Evolutionary conservation across 2,113 vertebrate genomes (phyloP).

Genomic region (Lynx canadensis): DNA sequence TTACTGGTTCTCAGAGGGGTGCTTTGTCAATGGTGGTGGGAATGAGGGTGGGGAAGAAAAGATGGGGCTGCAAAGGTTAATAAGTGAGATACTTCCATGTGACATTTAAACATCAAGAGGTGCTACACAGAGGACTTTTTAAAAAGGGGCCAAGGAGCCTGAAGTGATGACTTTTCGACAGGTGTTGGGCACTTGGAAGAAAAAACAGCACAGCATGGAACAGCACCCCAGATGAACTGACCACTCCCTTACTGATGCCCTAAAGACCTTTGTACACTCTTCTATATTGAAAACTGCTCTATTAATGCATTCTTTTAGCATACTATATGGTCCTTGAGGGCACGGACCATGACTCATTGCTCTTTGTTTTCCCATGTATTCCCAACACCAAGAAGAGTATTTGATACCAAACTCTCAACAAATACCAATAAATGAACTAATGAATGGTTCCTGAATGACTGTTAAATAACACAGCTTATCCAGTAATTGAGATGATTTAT

Average conservation of each 20-base stretch:
- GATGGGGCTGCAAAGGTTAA: background rate
- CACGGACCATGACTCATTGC: background rate
- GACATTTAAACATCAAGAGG: background rate
- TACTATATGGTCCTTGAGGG: background rate
- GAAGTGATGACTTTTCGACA: background rate
- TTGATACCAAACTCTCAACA: slow-evolving; percentile 1
- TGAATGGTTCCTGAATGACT: background rate
- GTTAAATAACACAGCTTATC: background rate
- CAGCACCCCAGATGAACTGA: background rate
- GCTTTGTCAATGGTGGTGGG: background rate
- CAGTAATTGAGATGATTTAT: background rate
- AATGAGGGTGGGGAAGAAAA: background rate
- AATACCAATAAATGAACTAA: slow-evolving; percentile 32
- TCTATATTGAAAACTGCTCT: background rate
- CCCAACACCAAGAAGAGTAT: slow-evolving; percentile 14
- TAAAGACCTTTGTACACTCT: background rate
- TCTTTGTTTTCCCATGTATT: slow-evolving; percentile 1
- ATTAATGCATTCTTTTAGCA: background rate
- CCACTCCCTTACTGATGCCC: background rate
- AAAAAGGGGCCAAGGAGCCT: background rate
- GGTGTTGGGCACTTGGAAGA: background rate
- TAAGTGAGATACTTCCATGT: background rate
- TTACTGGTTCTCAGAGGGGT: background rate
- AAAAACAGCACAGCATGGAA: background rate
- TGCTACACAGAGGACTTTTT: background rate